phyloP scores from a whole-genome alignment of 2,113 vertebrate species.

The Litocranius walleri region DNA sequence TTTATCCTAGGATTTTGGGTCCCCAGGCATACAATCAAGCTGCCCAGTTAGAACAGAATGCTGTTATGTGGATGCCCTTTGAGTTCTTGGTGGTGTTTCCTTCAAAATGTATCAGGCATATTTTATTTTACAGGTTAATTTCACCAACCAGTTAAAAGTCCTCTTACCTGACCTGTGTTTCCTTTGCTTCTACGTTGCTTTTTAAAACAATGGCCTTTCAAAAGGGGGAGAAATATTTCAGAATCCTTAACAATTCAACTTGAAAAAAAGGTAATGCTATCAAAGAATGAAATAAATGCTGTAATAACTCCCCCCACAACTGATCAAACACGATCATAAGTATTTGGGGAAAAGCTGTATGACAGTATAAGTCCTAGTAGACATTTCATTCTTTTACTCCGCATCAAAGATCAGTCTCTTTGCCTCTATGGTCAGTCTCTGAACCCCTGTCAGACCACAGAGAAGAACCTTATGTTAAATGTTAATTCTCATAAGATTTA shows the following conservation, averaged over 20 bases:
- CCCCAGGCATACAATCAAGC: not conserved
- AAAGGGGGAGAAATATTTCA: not conserved
- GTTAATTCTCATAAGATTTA: slow-evolving; percentile 45
- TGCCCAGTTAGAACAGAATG: not conserved
- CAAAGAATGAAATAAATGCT: not conserved
- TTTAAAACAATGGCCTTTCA: not conserved
- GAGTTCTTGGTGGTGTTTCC: not conserved
- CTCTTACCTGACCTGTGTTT: not conserved
- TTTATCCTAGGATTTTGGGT: not conserved
- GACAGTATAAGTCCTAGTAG: not conserved
- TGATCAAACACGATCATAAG: not conserved
- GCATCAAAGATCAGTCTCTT: slow-evolving; percentile 21
- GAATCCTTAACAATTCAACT: not conserved
- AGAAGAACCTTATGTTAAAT: not conserved
- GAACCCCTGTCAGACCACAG: not conserved
- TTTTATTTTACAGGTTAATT: not conserved
- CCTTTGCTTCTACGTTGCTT: not conserved
- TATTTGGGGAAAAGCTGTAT: not conserved
- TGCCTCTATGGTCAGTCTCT: not conserved
- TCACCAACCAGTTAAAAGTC: not conserved
- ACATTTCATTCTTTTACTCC: not conserved
- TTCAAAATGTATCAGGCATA: not conserved
- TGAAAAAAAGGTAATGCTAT: not conserved
- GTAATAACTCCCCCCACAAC: not conserved
- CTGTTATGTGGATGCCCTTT: not conserved